phyloP scores from a whole-genome alignment of 2,113 vertebrate species.

The Thalassoma bifasciatum region DNA sequence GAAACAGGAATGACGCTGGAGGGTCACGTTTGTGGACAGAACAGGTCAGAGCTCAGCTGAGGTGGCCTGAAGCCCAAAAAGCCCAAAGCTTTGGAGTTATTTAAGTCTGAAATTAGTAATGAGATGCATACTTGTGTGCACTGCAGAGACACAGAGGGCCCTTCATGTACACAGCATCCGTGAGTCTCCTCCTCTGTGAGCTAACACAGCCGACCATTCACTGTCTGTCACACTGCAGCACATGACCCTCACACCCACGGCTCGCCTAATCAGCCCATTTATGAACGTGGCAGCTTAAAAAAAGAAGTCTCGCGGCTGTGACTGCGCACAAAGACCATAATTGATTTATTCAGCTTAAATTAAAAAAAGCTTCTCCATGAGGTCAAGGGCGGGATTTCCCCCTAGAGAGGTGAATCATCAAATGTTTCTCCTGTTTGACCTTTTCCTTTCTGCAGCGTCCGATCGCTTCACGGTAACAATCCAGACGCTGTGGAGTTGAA shows the following conservation, averaged over 20 bases:
- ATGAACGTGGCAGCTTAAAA: slow-evolving; percentile 51
- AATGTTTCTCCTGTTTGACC: slow-evolving; percentile 43
- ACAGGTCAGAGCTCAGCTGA: slow-evolving; percentile 63
- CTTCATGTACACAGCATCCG: slow-evolving; percentile 69
- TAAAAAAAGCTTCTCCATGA: slow-evolving; percentile 58
- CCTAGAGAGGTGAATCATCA: slow-evolving; percentile 62
- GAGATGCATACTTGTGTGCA: slow-evolving; percentile 76
- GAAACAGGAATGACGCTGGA: slow-evolving; percentile 26
- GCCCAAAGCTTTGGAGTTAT: slow-evolving; percentile 61
- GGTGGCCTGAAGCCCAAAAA: slow-evolving; percentile 52
- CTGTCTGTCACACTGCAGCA: slow-evolving; percentile 71
- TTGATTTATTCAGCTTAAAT: slow-evolving; percentile 66
- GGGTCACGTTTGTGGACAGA: slow-evolving; percentile 51
- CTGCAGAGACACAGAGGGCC: slow-evolving; percentile 66
- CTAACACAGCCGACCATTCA: slow-evolving; percentile 78
- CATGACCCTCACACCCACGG: slow-evolving; percentile 71
- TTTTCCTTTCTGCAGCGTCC: slow-evolving; percentile 29
- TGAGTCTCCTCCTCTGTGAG: slow-evolving; percentile 57
- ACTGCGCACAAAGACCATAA: slow-evolving; percentile 70
- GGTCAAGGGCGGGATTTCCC: slow-evolving; percentile 50
- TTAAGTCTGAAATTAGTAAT: slow-evolving; percentile 68
- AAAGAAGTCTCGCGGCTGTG: slow-evolving; percentile 57
- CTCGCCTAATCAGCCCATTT: slow-evolving; percentile 63
- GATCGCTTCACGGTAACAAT: slow-evolving; percentile 33
- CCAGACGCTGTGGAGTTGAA: slow-evolving; percentile 16